Evolutionary conservation across 2,888 invertebrate species (phyloP).

Genomic region (Drosophila putrida): DNA sequence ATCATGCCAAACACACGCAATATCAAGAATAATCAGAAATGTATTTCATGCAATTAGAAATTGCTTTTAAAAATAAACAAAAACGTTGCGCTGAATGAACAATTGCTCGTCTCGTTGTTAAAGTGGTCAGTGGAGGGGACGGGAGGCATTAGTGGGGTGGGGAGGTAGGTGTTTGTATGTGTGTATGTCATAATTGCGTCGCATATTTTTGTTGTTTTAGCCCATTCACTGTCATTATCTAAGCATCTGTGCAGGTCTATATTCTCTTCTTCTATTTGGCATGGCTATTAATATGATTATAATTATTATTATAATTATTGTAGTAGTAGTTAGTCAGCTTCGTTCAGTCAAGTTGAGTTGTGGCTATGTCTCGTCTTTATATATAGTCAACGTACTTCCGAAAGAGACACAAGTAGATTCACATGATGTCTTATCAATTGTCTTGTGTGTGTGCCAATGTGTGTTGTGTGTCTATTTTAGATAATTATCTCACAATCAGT

Average conservation of each 20-base stretch:
- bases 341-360: constrained; percentile 31
- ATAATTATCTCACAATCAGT: constrained; percentile 9
- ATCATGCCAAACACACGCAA: constrained; percentile 25
- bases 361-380: constrained; percentile 23
- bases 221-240: constrained; percentile 36
- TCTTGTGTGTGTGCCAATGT: neutral
- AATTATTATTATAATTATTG: constrained; percentile 29
- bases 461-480: constrained; percentile 8
- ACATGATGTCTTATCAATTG: constrained; percentile 14
- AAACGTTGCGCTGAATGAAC: constrained; percentile 34
- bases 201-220: constrained; percentile 47
- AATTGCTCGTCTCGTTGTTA: neutral
- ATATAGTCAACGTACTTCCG: constrained; percentile 1
- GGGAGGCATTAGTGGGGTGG: too few relatives aligned
- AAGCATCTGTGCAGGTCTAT: constrained; percentile 56
- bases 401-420: neutral
- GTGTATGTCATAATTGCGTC: constrained; percentile 69
- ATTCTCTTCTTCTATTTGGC: constrained; percentile 28
- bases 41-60: constrained; percentile 39
- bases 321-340: constrained; percentile 17
- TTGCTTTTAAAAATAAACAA: constrained; percentile 65
- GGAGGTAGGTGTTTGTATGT: neutral
- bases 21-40: constrained; percentile 35
- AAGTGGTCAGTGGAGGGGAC: neutral
- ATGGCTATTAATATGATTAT: constrained; percentile 61